Conservation (phyloP, 2,797 vertebrate genomes). For the Cygnus olor region DNA sequence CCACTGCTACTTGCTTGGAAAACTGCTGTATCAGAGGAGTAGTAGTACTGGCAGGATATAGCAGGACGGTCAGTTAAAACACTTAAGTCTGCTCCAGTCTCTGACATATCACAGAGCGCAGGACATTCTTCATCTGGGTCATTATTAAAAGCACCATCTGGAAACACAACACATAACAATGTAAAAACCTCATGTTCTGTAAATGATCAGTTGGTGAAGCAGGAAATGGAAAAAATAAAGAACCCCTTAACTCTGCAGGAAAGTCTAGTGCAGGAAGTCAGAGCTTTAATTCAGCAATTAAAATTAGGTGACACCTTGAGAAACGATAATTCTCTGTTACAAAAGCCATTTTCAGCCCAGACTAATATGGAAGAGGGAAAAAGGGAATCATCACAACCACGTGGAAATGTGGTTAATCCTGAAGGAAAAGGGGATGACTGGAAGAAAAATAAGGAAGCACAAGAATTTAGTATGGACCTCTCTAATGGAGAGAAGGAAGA, state of each 20-base stretch:
- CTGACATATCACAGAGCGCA: slow-evolving; percentile 33
- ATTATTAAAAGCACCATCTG: slow-evolving; percentile 9
- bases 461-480: background rate
- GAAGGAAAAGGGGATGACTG: background rate
- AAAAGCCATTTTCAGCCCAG: background rate
- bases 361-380: background rate
- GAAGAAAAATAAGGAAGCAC: background rate
- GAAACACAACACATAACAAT: background rate
- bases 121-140: background rate
- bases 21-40: slow-evolving; percentile 63
- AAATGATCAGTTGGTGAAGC: background rate
- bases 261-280: slow-evolving; percentile 71
- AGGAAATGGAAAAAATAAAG: background rate
- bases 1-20: slow-evolving; percentile 76
- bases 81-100: background rate
- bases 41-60: slow-evolving; percentile 58
- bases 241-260: slow-evolving; percentile 69
- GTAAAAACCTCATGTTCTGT: background rate
- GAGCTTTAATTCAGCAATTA: slow-evolving; percentile 73
- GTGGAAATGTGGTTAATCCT: background rate
- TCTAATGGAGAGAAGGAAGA: slow-evolving; percentile 16
- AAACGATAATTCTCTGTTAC: slow-evolving; percentile 13
- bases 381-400: background rate
- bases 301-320: background rate
- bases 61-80: slow-evolving; percentile 18